Evolutionary conservation across 2,888 invertebrate genomes (phyloP), one percentile per base, ranked within the genome.

Genomic region (Ophioninae sp.): DNA sequence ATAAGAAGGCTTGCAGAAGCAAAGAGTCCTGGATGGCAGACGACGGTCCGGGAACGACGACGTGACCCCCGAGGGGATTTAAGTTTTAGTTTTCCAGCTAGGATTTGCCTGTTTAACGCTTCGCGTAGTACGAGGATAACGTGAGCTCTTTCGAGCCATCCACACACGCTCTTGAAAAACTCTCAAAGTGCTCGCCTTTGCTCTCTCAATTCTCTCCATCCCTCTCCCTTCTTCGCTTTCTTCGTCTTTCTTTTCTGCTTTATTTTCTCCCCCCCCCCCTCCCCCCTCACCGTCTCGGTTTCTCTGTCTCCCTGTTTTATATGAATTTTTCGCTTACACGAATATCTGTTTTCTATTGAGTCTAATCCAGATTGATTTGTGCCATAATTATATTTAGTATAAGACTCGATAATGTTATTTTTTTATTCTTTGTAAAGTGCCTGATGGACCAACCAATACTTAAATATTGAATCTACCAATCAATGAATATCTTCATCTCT

Each of bases 41-140:
- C 39, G 68, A 78, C 20, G 69, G 78, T 56, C 81, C 69, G 72
- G 56, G 71, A 51, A 61, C 81, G 81, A 79, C 74, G 81, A 79
- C 84, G 84, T 79, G 79, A 69, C 75, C 81, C 84, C 64, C 44
- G 68, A 76, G 81, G 84, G 84, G 84, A 84, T 84, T 84, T 81
- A 84, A 84, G 84, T 84, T 84, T 84, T 81, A 84, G 81, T 84
- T 81, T 79, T 79, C 71, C 75, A 75, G 67, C 81, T 72, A 72
- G 84, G 75, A 84, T 84, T 81, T 73, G 79, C 84, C 75, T 79
- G 84, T 84, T 84, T 84, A 84, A 81, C 81, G 81, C 76, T 69
- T 67, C 64, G 75, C 68, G 39, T 79, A 76, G 63, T 79, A 44
- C 64, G 37, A 63, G 76, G 79, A 81, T 81, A 81, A 81, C 64